phyloP scores from a whole-genome alignment of 2,113 vertebrate species.

The Cephalophus harveyi region DNA sequence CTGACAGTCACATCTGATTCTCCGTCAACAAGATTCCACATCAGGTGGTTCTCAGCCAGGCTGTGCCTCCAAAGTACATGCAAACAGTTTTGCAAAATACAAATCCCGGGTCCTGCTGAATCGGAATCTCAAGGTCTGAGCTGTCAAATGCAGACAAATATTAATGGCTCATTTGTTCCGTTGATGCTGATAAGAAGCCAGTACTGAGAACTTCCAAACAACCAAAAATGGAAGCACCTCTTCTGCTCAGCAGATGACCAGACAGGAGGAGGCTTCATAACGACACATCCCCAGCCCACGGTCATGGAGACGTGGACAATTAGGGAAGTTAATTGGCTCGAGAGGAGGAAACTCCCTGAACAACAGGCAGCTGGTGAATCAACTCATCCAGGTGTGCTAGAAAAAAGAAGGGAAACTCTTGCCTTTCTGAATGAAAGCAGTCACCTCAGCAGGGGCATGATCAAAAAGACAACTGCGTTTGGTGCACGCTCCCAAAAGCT shows the following conservation, averaged over 20 bases:
- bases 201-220: slow-evolving; percentile 17
- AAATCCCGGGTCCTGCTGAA: not conserved
- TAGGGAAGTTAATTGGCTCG: not conserved
- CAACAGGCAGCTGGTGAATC: not conserved
- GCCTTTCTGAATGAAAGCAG: not conserved
- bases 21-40: not conserved
- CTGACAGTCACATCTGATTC: not conserved
- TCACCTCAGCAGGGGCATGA: not conserved
- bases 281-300: not conserved
- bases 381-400: not conserved
- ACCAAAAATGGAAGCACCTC: slow-evolving; percentile 19
- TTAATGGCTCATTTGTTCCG: not conserved
- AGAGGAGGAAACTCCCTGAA: not conserved
- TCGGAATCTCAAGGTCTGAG: not conserved
- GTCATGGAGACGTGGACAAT: not conserved
- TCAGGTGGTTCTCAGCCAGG: not conserved
- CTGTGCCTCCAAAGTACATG: not conserved
- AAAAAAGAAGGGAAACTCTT: not conserved
- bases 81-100: not conserved
- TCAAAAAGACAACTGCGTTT: not conserved
- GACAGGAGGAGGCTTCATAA: not conserved
- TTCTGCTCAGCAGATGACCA: not conserved
- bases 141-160: not conserved
- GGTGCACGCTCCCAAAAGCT: not conserved
- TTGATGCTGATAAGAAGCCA: not conserved